phyloP scores from a whole-genome alignment of 2,888 invertebrate genomes.

The Pantelozetes paolii region DNA sequence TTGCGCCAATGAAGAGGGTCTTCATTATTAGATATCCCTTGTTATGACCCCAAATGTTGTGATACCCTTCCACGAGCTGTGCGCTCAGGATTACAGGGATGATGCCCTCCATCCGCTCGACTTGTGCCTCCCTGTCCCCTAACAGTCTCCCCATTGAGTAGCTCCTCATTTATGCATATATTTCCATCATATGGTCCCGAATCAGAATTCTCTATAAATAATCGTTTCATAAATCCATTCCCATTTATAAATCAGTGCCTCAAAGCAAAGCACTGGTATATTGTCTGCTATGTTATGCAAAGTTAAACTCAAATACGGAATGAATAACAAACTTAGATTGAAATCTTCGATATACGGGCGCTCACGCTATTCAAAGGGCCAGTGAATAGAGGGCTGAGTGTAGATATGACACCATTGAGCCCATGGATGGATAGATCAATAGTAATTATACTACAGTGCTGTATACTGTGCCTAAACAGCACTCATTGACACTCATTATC shows the following conservation, averaged over 20 bases:
- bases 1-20: conserved; percentile 25
- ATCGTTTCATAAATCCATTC: conserved; percentile 23
- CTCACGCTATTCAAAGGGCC: neutral
- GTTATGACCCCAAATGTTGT: conserved; percentile 22
- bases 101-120: neutral
- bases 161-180: neutral
- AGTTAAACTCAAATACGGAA: conserved; percentile 27
- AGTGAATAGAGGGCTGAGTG: neutral
- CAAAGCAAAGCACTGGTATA: neutral
- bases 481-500: conserved; percentile 4
- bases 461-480: conserved; percentile 8
- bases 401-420: neutral
- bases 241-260: conserved; percentile 12
- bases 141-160: neutral
- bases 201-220: conserved; percentile 28
- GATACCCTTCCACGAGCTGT: conserved; percentile 17
- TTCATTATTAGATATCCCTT: conserved; percentile 23
- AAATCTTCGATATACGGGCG: conserved; percentile 10
- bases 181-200: conserved; percentile 20
- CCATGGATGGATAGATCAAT: neutral
- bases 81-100: neutral
- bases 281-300: conserved; percentile 27
- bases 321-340: conserved; percentile 9
- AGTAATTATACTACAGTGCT: neutral
- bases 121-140: neutral